Base-by-base conservation (phyloP, 1,140 invertebrate species). In the Gonatopus flavifemur region DNA sequence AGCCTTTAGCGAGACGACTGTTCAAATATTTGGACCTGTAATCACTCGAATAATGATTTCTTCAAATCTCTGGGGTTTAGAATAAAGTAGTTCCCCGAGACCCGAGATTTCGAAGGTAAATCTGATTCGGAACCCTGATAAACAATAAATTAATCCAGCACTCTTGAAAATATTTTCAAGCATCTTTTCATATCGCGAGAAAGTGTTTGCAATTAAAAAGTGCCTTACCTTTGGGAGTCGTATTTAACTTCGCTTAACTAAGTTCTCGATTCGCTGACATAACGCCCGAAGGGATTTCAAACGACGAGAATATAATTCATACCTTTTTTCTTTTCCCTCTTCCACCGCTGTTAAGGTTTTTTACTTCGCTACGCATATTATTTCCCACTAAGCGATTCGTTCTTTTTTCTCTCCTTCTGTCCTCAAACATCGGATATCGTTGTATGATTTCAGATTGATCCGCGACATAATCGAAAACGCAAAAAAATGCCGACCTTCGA, bases 201-300 rank as follows among this genome's bases (percentile, higher is more conserved):
- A 69, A 70, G 66, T 67, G 70, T 76, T 76, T 72, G 63, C 70
- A 77, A 77, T 76, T 76, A 73, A 75, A 77, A 75, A 72, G 65
- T 71, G 60, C 52, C 64, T n/a, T n/a, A 75, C 70, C 71, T 72
- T 62, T 66, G 75, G 74, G 74, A 75, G 71, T 62, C 49, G 66
- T 74, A 76, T 76, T 76, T 77, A 76, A 77, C 75, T 77, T 76
- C 70, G 59, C 64, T 73, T 72, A 77, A 76, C 74, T 69, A 74
- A 76, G 67, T 77, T 77, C 64, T 61, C 55, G 59, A 66, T 65
- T 59, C 66, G 74, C 61, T 72, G 70, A 76, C 69, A 70, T 55
- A 67, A 59, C 54, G 69, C 74, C 72, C 66, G 32, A 47, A 15
- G 68, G 69, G 71, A 75, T 45, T 52, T 25, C 51, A 44, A 49